A percentile compares a stretch with the other conserved stretches of the same genome.
Conservation (phyloP, 2,888 invertebrate species). For the Noctua fimbriata region DNA sequence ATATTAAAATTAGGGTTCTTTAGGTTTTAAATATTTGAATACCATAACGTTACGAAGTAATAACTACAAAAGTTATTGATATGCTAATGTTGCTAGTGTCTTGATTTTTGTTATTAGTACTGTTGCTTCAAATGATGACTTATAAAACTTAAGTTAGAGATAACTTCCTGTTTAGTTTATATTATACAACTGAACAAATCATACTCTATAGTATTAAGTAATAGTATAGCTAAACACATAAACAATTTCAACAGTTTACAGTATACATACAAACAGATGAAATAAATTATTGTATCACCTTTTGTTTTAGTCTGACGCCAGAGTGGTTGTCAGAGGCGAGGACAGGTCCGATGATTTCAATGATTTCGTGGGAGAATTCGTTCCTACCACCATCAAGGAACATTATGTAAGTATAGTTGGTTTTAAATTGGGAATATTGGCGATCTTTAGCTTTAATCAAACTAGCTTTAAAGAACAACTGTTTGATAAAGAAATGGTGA, state of each 20-base stretch:
- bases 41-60: neutral
- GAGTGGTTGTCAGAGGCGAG: constrained; percentile 47
- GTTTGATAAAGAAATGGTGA: neutral
- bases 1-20: neutral
- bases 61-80: neutral
- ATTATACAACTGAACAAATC: too few relatives aligned
- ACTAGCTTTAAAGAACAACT: too few relatives aligned
- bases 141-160: too few relatives aligned
- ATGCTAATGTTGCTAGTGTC: neutral
- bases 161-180: too few relatives aligned
- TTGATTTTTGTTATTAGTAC: neutral
- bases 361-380: constrained; percentile 38
- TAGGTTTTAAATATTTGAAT: neutral
- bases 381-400: constrained; percentile 53
- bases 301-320: constrained; percentile 62
- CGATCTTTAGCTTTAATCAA: too few relatives aligned
- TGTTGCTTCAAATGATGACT: too few relatives aligned
- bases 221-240: neutral
- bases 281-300: neutral
- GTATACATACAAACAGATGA: neutral
- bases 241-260: neutral
- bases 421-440: neutral
- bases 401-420: constrained; percentile 38
- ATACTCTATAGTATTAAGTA: too few relatives aligned
- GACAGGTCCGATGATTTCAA: constrained; percentile 62